A percentile compares a stretch with the other conserved stretches of the same genome.
Conservation (phyloP, 2,888 invertebrate species). For the Chorisops tibialis region DNA sequence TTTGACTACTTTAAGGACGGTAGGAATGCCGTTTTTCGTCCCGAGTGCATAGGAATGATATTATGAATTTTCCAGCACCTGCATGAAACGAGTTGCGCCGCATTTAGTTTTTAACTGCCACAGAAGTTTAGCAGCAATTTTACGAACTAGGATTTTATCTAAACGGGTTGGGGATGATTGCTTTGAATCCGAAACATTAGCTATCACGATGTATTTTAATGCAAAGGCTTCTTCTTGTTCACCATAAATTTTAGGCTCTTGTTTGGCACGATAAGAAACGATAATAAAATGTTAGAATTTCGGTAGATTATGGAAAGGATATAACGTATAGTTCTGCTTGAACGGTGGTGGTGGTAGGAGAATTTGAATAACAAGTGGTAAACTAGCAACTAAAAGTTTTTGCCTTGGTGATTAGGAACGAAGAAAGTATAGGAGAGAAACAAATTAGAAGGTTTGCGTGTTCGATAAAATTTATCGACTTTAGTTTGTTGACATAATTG, state of each 20-base stretch:
- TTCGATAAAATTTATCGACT: background rate
- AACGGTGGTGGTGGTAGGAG: too few species aligned
- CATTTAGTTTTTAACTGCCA: conserved; percentile 1
- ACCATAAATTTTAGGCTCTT: too few species aligned
- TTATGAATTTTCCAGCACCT: conserved; percentile 21
- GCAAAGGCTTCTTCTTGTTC: too few species aligned
- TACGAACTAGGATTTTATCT: background rate
- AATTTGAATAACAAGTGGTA: too few species aligned
- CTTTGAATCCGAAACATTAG: conserved; percentile 5
- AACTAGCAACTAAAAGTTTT: too few species aligned
- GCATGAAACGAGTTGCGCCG: background rate
- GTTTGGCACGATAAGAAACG: too few species aligned
- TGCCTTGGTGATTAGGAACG: too few species aligned
- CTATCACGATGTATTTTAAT: conserved; percentile 5
- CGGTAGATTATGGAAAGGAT: too few species aligned
- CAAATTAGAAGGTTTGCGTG: background rate
- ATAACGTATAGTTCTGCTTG: too few species aligned
- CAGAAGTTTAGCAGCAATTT: background rate
- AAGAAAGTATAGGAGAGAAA: too few species aligned
- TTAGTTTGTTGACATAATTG: background rate
- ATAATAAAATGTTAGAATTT: too few species aligned
- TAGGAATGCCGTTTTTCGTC: conserved; percentile 6
- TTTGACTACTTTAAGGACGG: background rate
- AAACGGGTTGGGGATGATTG: too few species aligned
- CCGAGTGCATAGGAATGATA: conserved; percentile 5